phyloP scores from a whole-genome alignment of 1,140 invertebrate genomes.

The Eriosoma lanigerum region DNA sequence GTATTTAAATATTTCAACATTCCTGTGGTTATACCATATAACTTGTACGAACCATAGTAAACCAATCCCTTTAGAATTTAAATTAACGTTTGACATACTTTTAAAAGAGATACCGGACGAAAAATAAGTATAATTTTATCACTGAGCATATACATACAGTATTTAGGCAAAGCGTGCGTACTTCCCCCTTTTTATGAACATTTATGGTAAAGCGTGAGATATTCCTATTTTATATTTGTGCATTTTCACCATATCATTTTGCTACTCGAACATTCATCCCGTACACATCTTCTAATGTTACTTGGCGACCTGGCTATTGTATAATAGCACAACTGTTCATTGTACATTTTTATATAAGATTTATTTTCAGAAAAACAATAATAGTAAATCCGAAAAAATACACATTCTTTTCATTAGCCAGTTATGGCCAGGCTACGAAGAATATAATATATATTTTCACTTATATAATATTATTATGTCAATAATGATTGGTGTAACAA shows the following conservation, averaged over 20 bases:
- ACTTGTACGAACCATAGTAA: too few relatives aligned
- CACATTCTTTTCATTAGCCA: not conserved
- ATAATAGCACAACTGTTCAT: slow-evolving; percentile 9
- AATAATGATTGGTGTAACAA: not conserved
- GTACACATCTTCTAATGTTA: slow-evolving; percentile 17
- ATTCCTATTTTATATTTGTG: not conserved
- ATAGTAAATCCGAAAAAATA: slow-evolving; percentile 12
- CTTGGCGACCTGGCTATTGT: not conserved
- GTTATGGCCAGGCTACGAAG: not conserved
- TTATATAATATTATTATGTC: too few relatives aligned
- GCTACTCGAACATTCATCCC: not conserved
- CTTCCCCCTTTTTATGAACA: not conserved
- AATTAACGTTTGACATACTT: not conserved
- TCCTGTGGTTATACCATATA: not conserved
- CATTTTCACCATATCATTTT: not conserved
- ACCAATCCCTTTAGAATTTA: not conserved
- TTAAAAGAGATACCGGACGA: not conserved
- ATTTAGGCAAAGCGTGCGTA: not conserved
- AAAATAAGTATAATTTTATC: not conserved
- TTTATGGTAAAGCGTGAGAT: not conserved
- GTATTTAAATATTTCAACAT: not conserved
- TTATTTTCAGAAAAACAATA: slow-evolving; percentile 7
- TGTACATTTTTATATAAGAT: not conserved
- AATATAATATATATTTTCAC: too few relatives aligned
- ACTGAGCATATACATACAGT: not conserved